These are phyloP conservation scores for Ornithoptera priamus DNA, from an alignment of 2,888 invertebrate species.

Conservation along the genomic window DNA sequence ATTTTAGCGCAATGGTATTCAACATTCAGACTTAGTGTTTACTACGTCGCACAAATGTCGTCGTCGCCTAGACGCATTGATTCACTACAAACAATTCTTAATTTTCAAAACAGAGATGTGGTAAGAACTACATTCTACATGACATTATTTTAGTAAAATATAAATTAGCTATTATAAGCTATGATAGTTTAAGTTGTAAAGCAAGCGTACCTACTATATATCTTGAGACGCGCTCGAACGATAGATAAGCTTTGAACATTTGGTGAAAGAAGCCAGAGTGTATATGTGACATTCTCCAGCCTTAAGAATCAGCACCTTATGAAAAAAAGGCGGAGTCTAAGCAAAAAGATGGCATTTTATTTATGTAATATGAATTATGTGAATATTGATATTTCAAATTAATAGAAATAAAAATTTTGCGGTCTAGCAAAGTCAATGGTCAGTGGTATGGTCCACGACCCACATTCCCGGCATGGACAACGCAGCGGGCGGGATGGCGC, in stretches of 20 bases:
- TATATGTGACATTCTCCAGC: too few species aligned
- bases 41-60: constrained; percentile 30
- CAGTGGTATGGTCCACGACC: constrained; percentile 64
- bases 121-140: constrained; percentile 40
- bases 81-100: constrained; percentile 65
- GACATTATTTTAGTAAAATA: not conserved
- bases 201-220: too few species aligned
- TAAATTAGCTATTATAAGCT: too few species aligned
- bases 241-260: too few species aligned
- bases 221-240: too few species aligned
- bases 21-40: constrained; percentile 14
- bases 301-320: too few species aligned
- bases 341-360: too few species aligned
- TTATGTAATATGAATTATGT: too few species aligned
- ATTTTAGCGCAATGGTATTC: constrained; percentile 19
- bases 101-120: constrained; percentile 56
- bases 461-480: constrained; percentile 61
- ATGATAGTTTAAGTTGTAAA: too few species aligned
- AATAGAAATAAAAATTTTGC: not conserved
- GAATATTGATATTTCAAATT: too few species aligned
- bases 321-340: too few species aligned
- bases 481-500: constrained; percentile 44
- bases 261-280: too few species aligned
- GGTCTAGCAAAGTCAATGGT: constrained; percentile 55
- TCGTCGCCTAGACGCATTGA: constrained; percentile 13